Percentiles rank a stretch among this genome's conserved stretches.
These are phyloP conservation scores for Xiphorhynchus elegans DNA, from an alignment of 2,113 vertebrate genomes.

Conservation along the genomic window DNA sequence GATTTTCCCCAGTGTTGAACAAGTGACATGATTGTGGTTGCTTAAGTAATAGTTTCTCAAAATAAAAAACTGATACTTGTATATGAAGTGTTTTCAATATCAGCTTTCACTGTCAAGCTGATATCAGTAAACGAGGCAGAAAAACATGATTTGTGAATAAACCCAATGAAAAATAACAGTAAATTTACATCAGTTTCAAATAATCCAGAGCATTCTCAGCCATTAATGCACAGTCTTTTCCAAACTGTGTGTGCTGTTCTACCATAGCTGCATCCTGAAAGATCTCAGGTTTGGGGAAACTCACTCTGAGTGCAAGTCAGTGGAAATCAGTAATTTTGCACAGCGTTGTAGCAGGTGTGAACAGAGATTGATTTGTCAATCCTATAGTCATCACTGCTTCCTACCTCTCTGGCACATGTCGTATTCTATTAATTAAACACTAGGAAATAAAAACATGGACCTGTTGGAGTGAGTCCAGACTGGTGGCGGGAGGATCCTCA, in stretches of 20 bases:
- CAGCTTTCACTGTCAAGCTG: not conserved
- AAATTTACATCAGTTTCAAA: not conserved
- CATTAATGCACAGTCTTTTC: not conserved
- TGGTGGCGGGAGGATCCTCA: not conserved
- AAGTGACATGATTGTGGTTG: not conserved
- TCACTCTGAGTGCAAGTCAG: not conserved
- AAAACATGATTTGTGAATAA: not conserved
- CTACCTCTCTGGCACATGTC: rapidly evolving
- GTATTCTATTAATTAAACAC: not conserved
- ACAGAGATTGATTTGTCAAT: not conserved
- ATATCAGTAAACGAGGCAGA: not conserved
- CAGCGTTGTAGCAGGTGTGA: not conserved
- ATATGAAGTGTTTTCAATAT: not conserved
- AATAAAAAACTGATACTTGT: not conserved
- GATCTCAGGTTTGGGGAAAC: not conserved
- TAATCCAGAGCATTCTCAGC: not conserved
- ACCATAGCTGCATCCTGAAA: not conserved
- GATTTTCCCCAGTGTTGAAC: not conserved
- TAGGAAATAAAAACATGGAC: not conserved
- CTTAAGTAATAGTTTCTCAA: not conserved
- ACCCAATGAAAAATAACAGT: not conserved
- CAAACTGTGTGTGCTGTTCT: not conserved
- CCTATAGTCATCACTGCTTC: not conserved
- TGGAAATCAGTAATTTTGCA: not conserved
- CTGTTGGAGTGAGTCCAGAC: not conserved